phyloP scores from a whole-genome alignment of 2,797 vertebrate genomes.

The Vipera latastei region DNA sequence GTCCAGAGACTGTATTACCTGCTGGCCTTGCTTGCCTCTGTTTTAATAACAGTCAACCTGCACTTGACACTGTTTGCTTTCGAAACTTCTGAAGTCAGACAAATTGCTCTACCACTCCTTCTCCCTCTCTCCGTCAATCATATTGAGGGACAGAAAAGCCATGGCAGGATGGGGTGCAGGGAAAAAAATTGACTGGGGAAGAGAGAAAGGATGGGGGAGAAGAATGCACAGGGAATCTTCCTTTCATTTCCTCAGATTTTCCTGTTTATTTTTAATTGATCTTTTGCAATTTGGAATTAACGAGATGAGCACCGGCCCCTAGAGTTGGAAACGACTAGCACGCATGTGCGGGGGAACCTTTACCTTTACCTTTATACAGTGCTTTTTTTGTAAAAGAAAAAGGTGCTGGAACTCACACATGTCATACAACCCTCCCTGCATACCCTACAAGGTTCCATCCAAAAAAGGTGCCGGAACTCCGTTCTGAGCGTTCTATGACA shows the following conservation, averaged over 20 bases:
- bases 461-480: too few relatives aligned
- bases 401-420: too few relatives aligned
- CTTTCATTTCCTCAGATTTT: neutral
- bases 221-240: neutral
- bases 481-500: too few relatives aligned
- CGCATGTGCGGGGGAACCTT: too few relatives aligned
- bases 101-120: constrained; percentile 25
- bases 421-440: too few relatives aligned
- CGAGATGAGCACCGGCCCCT: too few relatives aligned
- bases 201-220: neutral
- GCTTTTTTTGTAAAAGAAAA: too few relatives aligned
- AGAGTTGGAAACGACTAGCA: too few relatives aligned
- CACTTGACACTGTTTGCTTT: constrained; percentile 30
- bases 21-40: neutral
- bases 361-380: too few relatives aligned
- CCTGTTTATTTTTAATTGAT: neutral
- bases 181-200: neutral
- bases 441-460: too few relatives aligned
- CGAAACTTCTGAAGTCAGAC: constrained; percentile 4
- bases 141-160: constrained; percentile 11
- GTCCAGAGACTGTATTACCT: accelerated
- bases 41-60: neutral
- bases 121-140: neutral
- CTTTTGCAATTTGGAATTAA: neutral
- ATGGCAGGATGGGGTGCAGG: neutral